Evolutionary conservation across 2,113 vertebrate genomes (phyloP), one percentile per base, ranked within the genome.

Genomic region (Sorex fumeus): DNA sequence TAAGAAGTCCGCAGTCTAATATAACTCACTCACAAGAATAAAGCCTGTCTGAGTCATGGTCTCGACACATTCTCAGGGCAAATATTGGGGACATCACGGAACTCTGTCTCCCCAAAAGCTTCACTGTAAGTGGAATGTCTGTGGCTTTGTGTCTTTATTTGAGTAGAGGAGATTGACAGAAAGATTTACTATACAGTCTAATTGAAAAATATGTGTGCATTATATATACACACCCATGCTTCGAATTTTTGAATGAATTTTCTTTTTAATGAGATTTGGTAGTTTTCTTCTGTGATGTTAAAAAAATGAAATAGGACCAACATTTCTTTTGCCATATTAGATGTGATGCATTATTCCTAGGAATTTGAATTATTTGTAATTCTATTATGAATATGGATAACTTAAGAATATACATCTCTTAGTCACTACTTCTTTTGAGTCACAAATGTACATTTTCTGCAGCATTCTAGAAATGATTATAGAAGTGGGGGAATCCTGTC

Each of bases 101-200:
- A 12, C 21, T 13, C 21, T 13, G 18, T 66, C n/a, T n/a, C 25
- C 32, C 87, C 23, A 11, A 36, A 13, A 47, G 9, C 28, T 45
- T 12, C n/a, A 25, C 47, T 47, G 3, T 36, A 53, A 16, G 36
- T 34, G 91, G 91, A 96, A 47, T 90, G 92, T 91, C 91, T 96
- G 93, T 96, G 91, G 83, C 94, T 96, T 97, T 92, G 96, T 96
- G 93, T 96, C 28, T 93, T 88, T 91, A 93, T 96, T 94, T 96
- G 95, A 96, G 96, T 97, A 97, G 95, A 95, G 79, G 30, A 87
- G 94, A 92, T 95, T 96, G 85, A 96, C 96, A 96, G 96, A 96
- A 95, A 93, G 89, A 64, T 94, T 96, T 96, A 96, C 93, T 83
- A 10, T 94, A 79, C 90, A 96, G 92, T 95, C 96, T 91, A 96